A percentile compares a stretch with the other conserved stretches of the same genome.
Evolutionary conservation across 30 jellyfish, hydroid and myxozoan species (phyloP).

Genomic region (Aurelia aurita): DNA sequence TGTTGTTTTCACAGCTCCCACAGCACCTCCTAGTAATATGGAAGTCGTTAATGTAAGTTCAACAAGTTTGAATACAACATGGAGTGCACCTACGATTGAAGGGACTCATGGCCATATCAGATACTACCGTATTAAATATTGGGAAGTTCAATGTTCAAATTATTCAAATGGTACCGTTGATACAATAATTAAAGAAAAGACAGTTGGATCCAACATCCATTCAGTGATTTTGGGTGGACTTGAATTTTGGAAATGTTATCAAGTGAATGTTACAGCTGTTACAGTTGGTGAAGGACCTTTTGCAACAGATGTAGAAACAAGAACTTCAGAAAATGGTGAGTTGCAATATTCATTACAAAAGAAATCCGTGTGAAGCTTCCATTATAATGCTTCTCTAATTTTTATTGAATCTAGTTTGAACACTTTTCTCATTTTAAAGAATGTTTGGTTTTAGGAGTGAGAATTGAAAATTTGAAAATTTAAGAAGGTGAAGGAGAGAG

Average conservation of each 20-base stretch:
- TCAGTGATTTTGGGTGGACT: not conserved
- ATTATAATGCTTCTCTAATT: no score
- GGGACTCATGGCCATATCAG: slow-evolving; percentile 22
- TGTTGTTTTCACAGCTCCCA: slow-evolving; percentile 1
- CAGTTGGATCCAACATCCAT: not conserved
- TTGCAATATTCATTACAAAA: no score
- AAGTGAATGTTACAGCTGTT: not conserved
- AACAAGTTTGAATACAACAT: slow-evolving; percentile 9
- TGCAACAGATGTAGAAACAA: not conserved
- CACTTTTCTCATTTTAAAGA: no score
- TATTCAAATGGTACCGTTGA: not conserved
- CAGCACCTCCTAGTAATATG: slow-evolving; percentile 7
- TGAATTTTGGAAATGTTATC: not conserved
- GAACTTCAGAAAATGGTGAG: no score
- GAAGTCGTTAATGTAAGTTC: not conserved
- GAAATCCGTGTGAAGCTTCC: no score
- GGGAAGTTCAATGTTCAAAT: not conserved
- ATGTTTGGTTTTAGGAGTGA: no score
- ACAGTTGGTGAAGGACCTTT: not conserved
- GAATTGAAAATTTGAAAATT: no score
- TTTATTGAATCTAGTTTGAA: no score
- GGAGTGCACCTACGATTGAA: not conserved
- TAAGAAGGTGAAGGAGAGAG: no score
- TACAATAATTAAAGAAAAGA: not conserved
- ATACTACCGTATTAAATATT: not conserved